Percentiles rank a stretch among this genome's conserved stretches.
These are phyloP conservation scores for Cataglyphis hispanica DNA, from an alignment of 1,140 invertebrate genomes.

Conservation along the genomic window DNA sequence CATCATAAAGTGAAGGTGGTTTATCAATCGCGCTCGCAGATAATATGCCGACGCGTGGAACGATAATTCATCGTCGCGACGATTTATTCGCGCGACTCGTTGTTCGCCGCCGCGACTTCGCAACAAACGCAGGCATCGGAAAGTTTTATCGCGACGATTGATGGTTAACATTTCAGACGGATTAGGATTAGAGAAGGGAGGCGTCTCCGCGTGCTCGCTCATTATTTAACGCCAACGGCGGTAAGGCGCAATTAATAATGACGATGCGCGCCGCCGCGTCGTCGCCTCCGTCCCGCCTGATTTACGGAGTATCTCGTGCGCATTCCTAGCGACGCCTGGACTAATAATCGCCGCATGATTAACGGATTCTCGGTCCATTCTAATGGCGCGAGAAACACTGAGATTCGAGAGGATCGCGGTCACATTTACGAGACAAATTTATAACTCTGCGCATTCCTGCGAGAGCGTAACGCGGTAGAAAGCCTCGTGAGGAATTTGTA, in stretches of 20 bases:
- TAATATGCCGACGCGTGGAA: background rate
- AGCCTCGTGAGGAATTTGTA: slow-evolving; percentile 51
- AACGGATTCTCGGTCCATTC: slow-evolving; percentile 61
- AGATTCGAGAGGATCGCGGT: slow-evolving; percentile 42
- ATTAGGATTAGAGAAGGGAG: slow-evolving; percentile 55
- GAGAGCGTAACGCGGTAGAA: slow-evolving; percentile 62
- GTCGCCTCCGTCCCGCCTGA: slow-evolving; percentile 45
- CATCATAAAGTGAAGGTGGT: background rate
- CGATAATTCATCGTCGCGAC: slow-evolving; percentile 41
- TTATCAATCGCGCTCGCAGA: background rate
- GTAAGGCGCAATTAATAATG: slow-evolving; percentile 46
- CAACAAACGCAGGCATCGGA: slow-evolving; percentile 5
- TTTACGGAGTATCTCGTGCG: slow-evolving; percentile 48
- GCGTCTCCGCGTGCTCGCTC: slow-evolving; percentile 38
- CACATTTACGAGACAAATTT: slow-evolving; percentile 62
- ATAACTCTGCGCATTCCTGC: slow-evolving; percentile 53
- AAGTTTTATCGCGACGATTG: slow-evolving; percentile 50
- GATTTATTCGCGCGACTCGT: slow-evolving; percentile 35
- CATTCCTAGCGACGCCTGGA: slow-evolving; percentile 69
- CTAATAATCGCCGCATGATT: slow-evolving; percentile 75
- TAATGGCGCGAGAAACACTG: slow-evolving; percentile 46
- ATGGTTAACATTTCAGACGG: slow-evolving; percentile 49
- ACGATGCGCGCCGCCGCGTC: slow-evolving; percentile 6
- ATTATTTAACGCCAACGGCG: slow-evolving; percentile 59
- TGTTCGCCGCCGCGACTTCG: slow-evolving; percentile 24